Evolutionary conservation across 2,888 invertebrate genomes (phyloP), one percentile per base, ranked within the genome.

Genomic region (Silvanus unidentatus): DNA sequence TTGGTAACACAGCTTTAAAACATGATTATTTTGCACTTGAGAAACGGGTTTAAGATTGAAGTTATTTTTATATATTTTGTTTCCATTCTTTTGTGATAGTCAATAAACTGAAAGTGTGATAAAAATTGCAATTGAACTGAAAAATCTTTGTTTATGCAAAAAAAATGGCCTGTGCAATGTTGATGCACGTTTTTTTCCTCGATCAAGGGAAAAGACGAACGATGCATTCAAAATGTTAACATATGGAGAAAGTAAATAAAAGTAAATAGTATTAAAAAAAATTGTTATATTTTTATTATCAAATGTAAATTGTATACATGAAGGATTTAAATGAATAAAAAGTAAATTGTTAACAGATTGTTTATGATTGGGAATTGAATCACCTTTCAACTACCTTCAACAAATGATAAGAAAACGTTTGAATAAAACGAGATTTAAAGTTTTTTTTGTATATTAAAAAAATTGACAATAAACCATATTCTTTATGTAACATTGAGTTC

Each of bases 381-480:
- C 8, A 22, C 22, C 22, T 22, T 22, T 22, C 3, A 5, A 5
- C 8, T 22, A 5, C 3, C 3, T 22, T 22, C 22, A 22, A 22
- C 22, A 5, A 22, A 22, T 5, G 22, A 22, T 8, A 22, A 22
- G 8, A 22, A 22, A 22, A 22, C 3, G 3, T 5, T 5, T 22
- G 22, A 22, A 48, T 45, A 45, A 53, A 43, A 44, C 47, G 41
- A 40, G 27, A 34, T 45, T 47, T 57, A 56, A 65, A 66, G 68
- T 63, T 68, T 70, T 66, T 60, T 66, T 64, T 69, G 68, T 70
- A 69, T 71, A 69, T 70, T 70, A 68, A 71, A 71, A 69, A 71
- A 71, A 71, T 70, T 70, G 70, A 70, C 70, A 68, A 69, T 70
- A 69, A 70, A 70, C 66, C 69, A 70, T 69, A 66, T 53, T 50